Evolutionary conservation across 2,797 vertebrate species (phyloP).

Genomic region (Falco novaeseelandiae): DNA sequence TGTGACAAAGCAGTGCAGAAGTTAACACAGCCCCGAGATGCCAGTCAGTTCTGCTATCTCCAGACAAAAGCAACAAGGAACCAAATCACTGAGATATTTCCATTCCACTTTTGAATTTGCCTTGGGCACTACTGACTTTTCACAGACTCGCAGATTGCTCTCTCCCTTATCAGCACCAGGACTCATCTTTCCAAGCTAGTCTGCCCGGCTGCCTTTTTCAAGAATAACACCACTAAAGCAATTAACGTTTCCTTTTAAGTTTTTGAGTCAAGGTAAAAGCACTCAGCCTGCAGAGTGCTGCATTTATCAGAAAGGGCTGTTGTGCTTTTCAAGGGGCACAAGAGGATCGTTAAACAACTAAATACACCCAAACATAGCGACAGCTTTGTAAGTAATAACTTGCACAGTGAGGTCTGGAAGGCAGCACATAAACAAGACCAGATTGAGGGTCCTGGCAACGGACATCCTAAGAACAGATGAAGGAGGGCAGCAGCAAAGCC

Average conservation of each 20-base stretch:
- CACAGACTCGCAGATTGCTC: background rate
- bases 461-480: constrained; percentile 6
- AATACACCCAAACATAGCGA: background rate
- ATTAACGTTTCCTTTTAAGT: constrained; percentile 50
- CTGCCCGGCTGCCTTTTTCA: background rate
- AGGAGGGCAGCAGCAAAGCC: background rate
- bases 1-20: constrained; percentile 29
- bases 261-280: constrained; percentile 48
- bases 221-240: constrained; percentile 34
- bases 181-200: background rate
- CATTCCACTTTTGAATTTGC: constrained; percentile 19
- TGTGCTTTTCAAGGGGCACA: constrained; percentile 40
- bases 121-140: constrained; percentile 11
- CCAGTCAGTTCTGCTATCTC: constrained; percentile 12
- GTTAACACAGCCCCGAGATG: background rate
- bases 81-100: background rate
- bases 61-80: constrained; percentile 24
- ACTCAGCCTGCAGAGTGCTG: background rate
- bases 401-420: background rate
- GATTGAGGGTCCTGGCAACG: constrained; percentile 43
- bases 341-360: background rate
- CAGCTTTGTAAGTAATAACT: background rate
- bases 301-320: constrained; percentile 14
- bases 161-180: constrained; percentile 10
- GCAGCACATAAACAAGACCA: constrained; percentile 12